phyloP scores from a whole-genome alignment of 2,888 invertebrate genomes.

The Oligia strigilis region DNA sequence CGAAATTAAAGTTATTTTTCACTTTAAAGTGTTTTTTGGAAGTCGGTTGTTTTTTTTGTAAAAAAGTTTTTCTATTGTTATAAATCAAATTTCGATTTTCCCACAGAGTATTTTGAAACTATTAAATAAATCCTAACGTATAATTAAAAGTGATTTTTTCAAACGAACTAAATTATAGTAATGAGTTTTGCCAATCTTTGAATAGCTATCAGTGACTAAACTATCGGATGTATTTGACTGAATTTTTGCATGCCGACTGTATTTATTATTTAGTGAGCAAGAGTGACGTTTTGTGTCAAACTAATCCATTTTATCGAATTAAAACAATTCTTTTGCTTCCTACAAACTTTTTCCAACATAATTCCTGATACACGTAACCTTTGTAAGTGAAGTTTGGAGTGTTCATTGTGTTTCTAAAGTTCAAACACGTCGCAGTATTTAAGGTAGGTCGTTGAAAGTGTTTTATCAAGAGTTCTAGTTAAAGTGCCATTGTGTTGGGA shows the following conservation, averaged over 20 bases:
- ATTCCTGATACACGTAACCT: constrained; percentile 1
- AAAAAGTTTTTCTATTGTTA: no score
- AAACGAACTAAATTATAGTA: background rate
- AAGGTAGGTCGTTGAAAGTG: constrained; percentile 31
- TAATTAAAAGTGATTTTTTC: background rate
- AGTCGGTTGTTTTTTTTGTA: no score
- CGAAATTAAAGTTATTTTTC: no score
- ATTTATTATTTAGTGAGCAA: background rate
- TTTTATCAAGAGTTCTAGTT: constrained; percentile 25
- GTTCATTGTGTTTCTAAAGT: constrained; percentile 33
- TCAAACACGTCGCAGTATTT: constrained; percentile 19
- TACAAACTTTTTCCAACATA: background rate
- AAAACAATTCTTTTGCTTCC: background rate
- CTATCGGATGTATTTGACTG: background rate
- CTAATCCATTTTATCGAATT: background rate
- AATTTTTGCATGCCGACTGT: background rate
- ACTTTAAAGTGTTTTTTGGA: no score
- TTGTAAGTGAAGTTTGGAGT: constrained; percentile 5
- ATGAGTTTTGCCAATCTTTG: background rate
- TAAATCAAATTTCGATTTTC: no score
- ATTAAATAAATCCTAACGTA: background rate
- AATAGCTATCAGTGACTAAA: background rate
- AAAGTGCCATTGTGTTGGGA: constrained; percentile 33
- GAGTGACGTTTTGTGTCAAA: background rate
- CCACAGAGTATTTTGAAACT: no score